Evolutionary conservation across 1,140 invertebrate species (phyloP), one percentile per base, ranked within the genome.

Genomic region (Lethocerus indicus): DNA sequence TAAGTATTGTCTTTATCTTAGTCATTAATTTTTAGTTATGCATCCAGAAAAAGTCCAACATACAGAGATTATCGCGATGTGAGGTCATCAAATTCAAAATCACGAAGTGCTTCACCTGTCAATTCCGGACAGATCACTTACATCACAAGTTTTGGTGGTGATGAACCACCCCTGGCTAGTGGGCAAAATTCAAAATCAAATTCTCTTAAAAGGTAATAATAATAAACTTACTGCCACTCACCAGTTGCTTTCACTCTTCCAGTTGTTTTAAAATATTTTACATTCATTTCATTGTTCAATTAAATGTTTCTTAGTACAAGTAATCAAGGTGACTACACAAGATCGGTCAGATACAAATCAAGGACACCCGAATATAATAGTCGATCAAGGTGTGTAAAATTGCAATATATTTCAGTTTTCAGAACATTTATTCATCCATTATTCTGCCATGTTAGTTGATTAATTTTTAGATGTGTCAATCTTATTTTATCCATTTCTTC

Each of bases 141-240:
- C 58, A 95, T 96, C 51, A 95, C 91, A 16, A 90, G 87, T 61
- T 95, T 96, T 68, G 89, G 90, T 2, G 87, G 79, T 7, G 88
- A 89, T 52, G 83, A 86, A 49, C 47, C 46, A 44, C 16, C 49
- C 18, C 18, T 21, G 12, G 27, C 42, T 32, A 29, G 40, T 36
- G 52, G 45, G 32, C 47, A 46, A 13, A 52, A 48, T 47, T 13
- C 24, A 20, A 48, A 28, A 23, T 20, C 23, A 41, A 28, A n/a
- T 14, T 27, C 26, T 4, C 18, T 28, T 41, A 14, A 42, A 41
- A 42, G 29, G 16, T 29, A 9, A 39, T 23, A 29, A 28, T 14
- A 5, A 24, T 37, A 39, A 39, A 39, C 21, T 39, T 24, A 4
- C n/a, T 35, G 32, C n/a, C 32, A 35, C n/a, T 41, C 16, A 41